phyloP scores from a whole-genome alignment of 2,888 invertebrate genomes.

The Parnassius orleans region DNA sequence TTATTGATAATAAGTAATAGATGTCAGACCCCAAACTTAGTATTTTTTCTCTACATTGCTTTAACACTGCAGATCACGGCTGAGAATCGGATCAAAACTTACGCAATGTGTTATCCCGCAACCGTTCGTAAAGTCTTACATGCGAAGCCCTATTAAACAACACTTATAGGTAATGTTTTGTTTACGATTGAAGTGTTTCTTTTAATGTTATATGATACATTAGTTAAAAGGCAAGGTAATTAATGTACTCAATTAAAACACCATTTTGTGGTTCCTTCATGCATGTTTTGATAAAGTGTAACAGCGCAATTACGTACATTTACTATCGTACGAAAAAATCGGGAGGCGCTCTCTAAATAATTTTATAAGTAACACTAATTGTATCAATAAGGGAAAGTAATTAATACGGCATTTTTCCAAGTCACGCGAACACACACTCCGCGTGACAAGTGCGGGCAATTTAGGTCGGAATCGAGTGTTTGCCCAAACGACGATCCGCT shows the following conservation, averaged over 20 bases:
- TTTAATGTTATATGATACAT: too few species aligned
- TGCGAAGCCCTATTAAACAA: not conserved
- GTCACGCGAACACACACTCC: conserved; percentile 46
- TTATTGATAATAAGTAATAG: too few species aligned
- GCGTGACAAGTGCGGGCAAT: conserved; percentile 62
- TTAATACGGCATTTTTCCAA: conserved; percentile 49
- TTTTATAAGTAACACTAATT: conserved; percentile 40
- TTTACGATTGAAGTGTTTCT: not conserved
- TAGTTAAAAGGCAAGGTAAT: too few species aligned
- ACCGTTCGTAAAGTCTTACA: not conserved
- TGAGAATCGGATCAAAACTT: not conserved
- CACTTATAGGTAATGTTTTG: not conserved
- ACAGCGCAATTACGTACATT: too few species aligned
- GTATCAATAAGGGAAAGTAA: conserved; percentile 49
- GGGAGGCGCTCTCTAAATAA: not conserved
- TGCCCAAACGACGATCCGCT: conserved; percentile 40
- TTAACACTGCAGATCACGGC: not conserved
- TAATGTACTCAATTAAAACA: too few species aligned
- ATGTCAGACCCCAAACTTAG: too few species aligned
- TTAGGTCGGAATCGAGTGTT: conserved; percentile 58
- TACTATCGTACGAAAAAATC: conserved; percentile 9
- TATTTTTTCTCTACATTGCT: too few species aligned
- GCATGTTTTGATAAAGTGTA: too few species aligned
- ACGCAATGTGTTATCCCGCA: not conserved
- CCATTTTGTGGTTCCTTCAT: too few species aligned